Conservation (phyloP, 2,888 invertebrate genomes). For the Syrista parreyssii region DNA sequence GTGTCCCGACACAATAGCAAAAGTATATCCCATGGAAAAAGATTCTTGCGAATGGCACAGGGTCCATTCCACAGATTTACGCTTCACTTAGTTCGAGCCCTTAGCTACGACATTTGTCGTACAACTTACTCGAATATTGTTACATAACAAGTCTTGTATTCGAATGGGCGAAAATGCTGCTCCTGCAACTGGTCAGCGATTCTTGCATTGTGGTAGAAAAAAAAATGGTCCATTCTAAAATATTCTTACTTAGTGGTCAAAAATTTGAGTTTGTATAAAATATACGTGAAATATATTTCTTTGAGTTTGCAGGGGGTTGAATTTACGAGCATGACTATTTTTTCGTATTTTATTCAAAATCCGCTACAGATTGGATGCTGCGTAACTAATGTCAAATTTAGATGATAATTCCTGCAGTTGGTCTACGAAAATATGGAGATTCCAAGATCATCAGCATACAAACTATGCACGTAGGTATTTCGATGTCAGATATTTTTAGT, state of each 20-base stretch:
- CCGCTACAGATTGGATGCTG: not conserved
- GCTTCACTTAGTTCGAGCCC: constrained; percentile 65
- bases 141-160: constrained; percentile 56
- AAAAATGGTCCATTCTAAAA: not conserved
- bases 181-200: constrained; percentile 7
- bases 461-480: not conserved
- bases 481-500: no score
- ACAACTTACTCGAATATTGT: constrained; percentile 62
- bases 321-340: not conserved
- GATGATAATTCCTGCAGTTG: not conserved
- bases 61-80: constrained; percentile 55
- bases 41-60: constrained; percentile 37
- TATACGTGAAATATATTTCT: no score
- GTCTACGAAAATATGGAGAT: not conserved
- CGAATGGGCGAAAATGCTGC: constrained; percentile 17
- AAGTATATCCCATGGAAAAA: constrained; percentile 39
- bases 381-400: not conserved
- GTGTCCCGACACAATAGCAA: constrained; percentile 50
- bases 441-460: not conserved
- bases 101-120: constrained; percentile 61
- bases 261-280: not conserved
- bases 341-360: not conserved
- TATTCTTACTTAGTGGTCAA: not conserved
- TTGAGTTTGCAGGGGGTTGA: not conserved
- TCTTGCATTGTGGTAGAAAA: not conserved